phyloP scores from a whole-genome alignment of 2,888 invertebrate genomes.

The Smittia aterrima region DNA sequence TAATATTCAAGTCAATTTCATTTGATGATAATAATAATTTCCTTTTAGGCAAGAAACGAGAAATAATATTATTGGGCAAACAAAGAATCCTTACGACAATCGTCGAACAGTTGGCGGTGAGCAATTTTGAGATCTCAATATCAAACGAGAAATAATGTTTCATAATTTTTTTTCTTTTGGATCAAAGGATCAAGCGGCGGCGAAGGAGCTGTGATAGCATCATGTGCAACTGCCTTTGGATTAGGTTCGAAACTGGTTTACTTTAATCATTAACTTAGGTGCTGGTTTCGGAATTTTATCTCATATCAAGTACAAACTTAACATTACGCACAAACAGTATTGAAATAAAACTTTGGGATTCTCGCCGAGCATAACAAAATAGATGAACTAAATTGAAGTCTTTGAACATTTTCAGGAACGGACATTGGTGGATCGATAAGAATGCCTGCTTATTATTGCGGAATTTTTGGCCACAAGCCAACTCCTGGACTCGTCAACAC shows the following conservation, averaged over 20 bases:
- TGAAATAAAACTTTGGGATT: too few species aligned
- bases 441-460: slow-evolving; percentile 83
- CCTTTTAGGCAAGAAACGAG: slow-evolving; percentile 69
- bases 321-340: too few species aligned
- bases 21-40: neutral
- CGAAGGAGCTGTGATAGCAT: slow-evolving; percentile 72
- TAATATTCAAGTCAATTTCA: too few species aligned
- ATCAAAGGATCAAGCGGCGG: slow-evolving; percentile 92
- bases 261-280: neutral
- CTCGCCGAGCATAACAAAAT: too few species aligned
- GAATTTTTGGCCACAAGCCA: slow-evolving; percentile 80
- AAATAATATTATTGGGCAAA: slow-evolving; percentile 84
- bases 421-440: slow-evolving; percentile 97
- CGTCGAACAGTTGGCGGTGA: slow-evolving; percentile 73
- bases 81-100: slow-evolving; percentile 87
- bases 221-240: slow-evolving; percentile 79
- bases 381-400: neutral
- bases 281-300: neutral
- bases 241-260: slow-evolving; percentile 57
- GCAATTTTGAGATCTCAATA: too few species aligned
- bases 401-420: slow-evolving; percentile 57
- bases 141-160: too few species aligned
- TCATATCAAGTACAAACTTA: too few species aligned
- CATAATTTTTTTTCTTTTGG: too few species aligned
- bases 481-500: slow-evolving; percentile 60